Evolutionary conservation across 2,888 invertebrate species (phyloP).

Genomic region (Cheilosia variabilis): DNA sequence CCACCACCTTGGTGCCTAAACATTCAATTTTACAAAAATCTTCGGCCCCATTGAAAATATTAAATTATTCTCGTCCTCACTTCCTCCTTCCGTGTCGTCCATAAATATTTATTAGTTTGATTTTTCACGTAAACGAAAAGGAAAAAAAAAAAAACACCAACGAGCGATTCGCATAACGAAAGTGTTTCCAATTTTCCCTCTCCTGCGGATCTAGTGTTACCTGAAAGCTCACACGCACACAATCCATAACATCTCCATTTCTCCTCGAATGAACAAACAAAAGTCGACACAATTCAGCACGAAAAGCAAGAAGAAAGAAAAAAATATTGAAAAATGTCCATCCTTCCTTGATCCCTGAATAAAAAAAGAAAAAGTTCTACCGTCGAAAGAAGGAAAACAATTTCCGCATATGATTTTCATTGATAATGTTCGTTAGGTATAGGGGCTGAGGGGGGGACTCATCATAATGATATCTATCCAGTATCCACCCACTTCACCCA

Average conservation of each 20-base stretch:
- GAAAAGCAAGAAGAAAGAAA: conserved; percentile 4
- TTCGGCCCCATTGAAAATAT: conserved; percentile 70
- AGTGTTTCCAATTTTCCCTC: conserved; percentile 69
- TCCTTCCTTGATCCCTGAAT: conserved; percentile 45
- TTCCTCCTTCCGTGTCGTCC: conserved; percentile 31
- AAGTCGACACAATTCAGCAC: conserved; percentile 66
- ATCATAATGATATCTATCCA: conserved; percentile 51
- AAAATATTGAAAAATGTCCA: conserved; percentile 18
- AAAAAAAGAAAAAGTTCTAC: conserved; percentile 28
- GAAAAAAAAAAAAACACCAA: conserved; percentile 35
- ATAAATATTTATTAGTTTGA: conserved; percentile 76
- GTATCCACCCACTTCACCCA: too few relatives aligned
- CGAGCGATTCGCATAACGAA: conserved; percentile 50
- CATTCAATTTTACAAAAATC: conserved; percentile 65
- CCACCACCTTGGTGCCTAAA: conserved; percentile 30
- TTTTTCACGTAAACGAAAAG: conserved; percentile 54
- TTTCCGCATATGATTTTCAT: conserved; percentile 74
- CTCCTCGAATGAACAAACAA: conserved; percentile 68
- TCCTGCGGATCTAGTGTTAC: conserved; percentile 28
- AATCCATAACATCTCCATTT: conserved; percentile 63
- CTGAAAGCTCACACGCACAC: conserved; percentile 51
- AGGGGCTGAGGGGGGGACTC: not conserved
- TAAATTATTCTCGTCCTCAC: conserved; percentile 65
- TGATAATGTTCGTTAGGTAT: conserved; percentile 65
- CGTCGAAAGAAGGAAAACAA: conserved; percentile 49